These are phyloP conservation scores for Denticeps clupeoides DNA, from an alignment of 2,797 vertebrate species.

Conservation along the genomic window DNA sequence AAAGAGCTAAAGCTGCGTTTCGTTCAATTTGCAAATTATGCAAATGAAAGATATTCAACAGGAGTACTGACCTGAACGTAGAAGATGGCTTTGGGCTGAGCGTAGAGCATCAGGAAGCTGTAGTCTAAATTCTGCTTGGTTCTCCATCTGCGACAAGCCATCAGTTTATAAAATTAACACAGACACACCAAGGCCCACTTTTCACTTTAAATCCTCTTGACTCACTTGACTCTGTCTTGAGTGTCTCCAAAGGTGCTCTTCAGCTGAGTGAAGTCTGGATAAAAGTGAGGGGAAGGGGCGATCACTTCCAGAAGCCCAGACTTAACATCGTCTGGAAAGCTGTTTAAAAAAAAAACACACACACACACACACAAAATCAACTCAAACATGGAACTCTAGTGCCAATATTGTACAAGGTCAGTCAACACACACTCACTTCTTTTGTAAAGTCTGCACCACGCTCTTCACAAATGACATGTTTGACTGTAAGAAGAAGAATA, in stretches of 20 bases:
- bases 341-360: slow-evolving; percentile 29
- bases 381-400: not conserved
- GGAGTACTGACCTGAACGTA: slow-evolving; percentile 84
- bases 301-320: slow-evolving; percentile 77
- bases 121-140: slow-evolving; percentile 85
- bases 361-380: slow-evolving; percentile 8
- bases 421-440: slow-evolving; percentile 55
- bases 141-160: slow-evolving; percentile 61
- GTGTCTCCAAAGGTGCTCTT: slow-evolving; percentile 60
- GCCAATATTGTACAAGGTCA: not conserved
- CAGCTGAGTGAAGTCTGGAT: slow-evolving; percentile 59
- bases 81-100: slow-evolving; percentile 71
- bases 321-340: slow-evolving; percentile 61
- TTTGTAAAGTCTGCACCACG: slow-evolving; percentile 54
- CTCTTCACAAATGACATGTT: slow-evolving; percentile 53
- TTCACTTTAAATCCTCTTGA: too few relatives aligned
- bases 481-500: slow-evolving; percentile 47
- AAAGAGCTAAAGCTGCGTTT: too few relatives aligned
- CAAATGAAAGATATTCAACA: too few relatives aligned
- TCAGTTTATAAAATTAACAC: not conserved
- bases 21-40: too few relatives aligned
- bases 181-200: not conserved
- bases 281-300: slow-evolving; percentile 67
- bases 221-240: slow-evolving; percentile 59
- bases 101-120: slow-evolving; percentile 86